Evolutionary conservation across 1,140 invertebrate genomes (phyloP), one percentile per base, ranked within the genome.

Genomic region (Mycetomoellerius zeteki): DNA sequence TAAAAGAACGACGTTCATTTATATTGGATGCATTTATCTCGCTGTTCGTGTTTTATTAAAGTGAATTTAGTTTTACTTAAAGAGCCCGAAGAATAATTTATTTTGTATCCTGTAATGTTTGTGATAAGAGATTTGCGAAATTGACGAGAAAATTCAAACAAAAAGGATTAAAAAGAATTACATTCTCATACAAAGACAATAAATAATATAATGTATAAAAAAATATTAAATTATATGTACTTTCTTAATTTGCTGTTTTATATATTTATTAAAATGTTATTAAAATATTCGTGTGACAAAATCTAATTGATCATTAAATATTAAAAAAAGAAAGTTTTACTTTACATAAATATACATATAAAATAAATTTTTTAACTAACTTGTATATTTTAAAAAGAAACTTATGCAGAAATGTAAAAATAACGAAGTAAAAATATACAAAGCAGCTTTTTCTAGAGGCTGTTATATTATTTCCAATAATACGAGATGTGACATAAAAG

Each of bases 151-250:
- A 33, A 80, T 33, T 16, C 0, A 7, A 1, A 33, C 16, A 0
- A 16, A 1, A 76, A 47, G 0, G 37, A 19, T 4, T 24, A n/a
- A 21, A 80, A 3, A 33, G 7, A 54, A 65, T 47, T 62, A 3
- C 3, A 47, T 65, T 19, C 3, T 33, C 19, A 16, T 6, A 37
- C 6, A 27, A 10, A 43, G 10, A 56, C 1, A 58, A 33, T 37
- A 37, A 37, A 76, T 58, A 72, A 54, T 16, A 65, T 52, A 21
- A 27, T 5, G 64, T 33, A 16, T 21, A 16, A 5, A 76, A 24
- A 60, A 33, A 78, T 64, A 47, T 14, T 21, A 33, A 50, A 65
- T 64, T 65, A 37, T n/a, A 65, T 64, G 50, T 54, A 50, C 12
- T 56, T 76, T 64, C 16, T 16, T 19, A 37, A 16, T 50, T 21